These are phyloP conservation scores for Verasper variegatus DNA, from an alignment of 2,113 vertebrate species.

Conservation along the genomic window DNA sequence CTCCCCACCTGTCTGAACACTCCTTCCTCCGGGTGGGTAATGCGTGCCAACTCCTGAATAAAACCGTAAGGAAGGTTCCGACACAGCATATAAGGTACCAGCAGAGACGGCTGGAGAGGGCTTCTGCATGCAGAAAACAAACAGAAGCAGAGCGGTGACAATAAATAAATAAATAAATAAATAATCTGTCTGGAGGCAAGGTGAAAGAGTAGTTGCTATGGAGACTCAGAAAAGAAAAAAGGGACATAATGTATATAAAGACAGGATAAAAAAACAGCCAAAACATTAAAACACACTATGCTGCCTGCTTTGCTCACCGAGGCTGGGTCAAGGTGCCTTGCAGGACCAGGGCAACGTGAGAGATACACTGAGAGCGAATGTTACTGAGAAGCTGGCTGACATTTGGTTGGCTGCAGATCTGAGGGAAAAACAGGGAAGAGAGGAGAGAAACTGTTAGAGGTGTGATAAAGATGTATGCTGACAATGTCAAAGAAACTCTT, in stretches of 20 bases:
- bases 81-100: constrained; percentile 99
- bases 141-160: background rate
- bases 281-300: background rate
- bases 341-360: constrained; percentile 93
- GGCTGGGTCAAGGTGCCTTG: constrained; percentile 95
- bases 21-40: constrained; percentile 96
- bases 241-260: constrained; percentile 26
- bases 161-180: constrained; percentile 13
- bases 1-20: constrained; percentile 92
- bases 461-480: constrained; percentile 18
- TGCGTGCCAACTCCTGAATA: constrained; percentile 95
- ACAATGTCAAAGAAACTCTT: constrained; percentile 18
- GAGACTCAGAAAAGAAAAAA: constrained; percentile 45
- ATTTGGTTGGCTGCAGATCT: constrained; percentile 98
- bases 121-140: constrained; percentile 80
- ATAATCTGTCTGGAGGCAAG: constrained; percentile 14
- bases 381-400: constrained; percentile 99
- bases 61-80: constrained; percentile 98
- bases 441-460: background rate
- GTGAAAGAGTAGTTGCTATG: constrained; percentile 65
- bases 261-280: background rate
- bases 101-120: constrained; percentile 90
- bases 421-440: constrained; percentile 30
- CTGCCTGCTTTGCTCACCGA: constrained; percentile 81
- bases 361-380: constrained; percentile 99